A percentile compares a stretch with the other conserved stretches of the same genome.
Evolutionary conservation across 1,140 invertebrate genomes (phyloP).

Genomic region (Brachionus rubens): DNA sequence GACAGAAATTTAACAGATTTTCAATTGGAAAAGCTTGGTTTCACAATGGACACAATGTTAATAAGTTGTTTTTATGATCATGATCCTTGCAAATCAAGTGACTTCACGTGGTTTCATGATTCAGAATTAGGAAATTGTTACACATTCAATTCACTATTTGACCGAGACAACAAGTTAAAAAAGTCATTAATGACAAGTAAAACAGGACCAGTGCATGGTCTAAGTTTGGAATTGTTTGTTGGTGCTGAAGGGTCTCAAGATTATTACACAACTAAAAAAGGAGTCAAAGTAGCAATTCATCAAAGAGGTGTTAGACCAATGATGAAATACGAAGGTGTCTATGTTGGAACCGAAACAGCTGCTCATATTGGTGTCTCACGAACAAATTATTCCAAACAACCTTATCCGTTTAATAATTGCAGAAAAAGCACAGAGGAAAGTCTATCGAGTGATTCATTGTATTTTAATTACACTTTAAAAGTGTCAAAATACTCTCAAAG

Average conservation of each 20-base stretch:
- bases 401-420: background rate
- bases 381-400: background rate
- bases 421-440: background rate
- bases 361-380: background rate
- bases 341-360: background rate
- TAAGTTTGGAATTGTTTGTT: conserved; percentile 32
- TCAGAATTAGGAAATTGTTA: conserved; percentile 42
- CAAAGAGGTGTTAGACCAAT: conserved; percentile 14
- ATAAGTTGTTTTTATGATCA: conserved; percentile 40
- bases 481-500: conserved; percentile 5
- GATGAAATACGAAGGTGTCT: background rate
- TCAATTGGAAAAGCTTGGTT: background rate
- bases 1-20: background rate
- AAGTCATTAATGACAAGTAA: background rate
- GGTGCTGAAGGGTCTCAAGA: background rate
- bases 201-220: background rate
- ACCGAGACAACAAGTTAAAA: background rate
- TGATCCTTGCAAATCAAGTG: background rate
- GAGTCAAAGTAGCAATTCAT: background rate
- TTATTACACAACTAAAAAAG: background rate
- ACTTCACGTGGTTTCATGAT: conserved; percentile 22
- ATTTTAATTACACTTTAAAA: background rate
- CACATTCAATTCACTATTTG: conserved; percentile 14
- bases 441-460: background rate
- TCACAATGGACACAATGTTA: conserved; percentile 36